Evolutionary conservation across 1,140 invertebrate genomes (phyloP), one percentile per base, ranked within the genome.

Genomic region (Daktulosphaira vitifoliae): DNA sequence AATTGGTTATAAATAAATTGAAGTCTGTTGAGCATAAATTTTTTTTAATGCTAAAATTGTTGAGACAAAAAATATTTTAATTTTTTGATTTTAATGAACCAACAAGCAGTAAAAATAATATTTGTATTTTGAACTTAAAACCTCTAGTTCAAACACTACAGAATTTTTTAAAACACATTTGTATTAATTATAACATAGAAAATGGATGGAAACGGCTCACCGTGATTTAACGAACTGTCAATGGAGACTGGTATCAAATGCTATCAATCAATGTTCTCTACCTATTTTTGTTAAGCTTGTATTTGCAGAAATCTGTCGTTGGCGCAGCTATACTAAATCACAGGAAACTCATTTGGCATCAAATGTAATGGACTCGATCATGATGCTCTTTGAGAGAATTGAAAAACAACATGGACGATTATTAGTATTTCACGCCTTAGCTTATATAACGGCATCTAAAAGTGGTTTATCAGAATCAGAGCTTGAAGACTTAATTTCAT

Each of bases 211-310:
- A 71, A 88, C 87, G n/a, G 89, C 87, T 0, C 87, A 87, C 64
- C 78, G 94, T 39, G 91, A 94, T 72, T 75, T 96, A 1, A 89
- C 86, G 70, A 88, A 92, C 76, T 89, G 94, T 74, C 96, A 98
- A 73, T 97, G 92, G 93, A 81, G 88, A 51, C 76, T 98, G 11
- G 95, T 98, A 0, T 87, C 89, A 22, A 96, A 96, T 72, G 93
- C 88, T 1, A 89, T 98, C 44, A 85, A 84, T 11, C 88, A 91
- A 71, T 99, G 96, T 73, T 97, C 93, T 4, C 76, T 98, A 48
- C 96, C 96, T 0, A 93, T 99, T 38, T 98, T 97, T 73, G 92
- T 98, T 0, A 98, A 98, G 77, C 77, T 99, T 18, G 92, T 98
- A 0, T 95, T 94, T 77, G 92, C 92, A 9, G 93, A 98, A 78